Conservation (phyloP, 2,113 vertebrate species). For the Lagopus muta region DNA sequence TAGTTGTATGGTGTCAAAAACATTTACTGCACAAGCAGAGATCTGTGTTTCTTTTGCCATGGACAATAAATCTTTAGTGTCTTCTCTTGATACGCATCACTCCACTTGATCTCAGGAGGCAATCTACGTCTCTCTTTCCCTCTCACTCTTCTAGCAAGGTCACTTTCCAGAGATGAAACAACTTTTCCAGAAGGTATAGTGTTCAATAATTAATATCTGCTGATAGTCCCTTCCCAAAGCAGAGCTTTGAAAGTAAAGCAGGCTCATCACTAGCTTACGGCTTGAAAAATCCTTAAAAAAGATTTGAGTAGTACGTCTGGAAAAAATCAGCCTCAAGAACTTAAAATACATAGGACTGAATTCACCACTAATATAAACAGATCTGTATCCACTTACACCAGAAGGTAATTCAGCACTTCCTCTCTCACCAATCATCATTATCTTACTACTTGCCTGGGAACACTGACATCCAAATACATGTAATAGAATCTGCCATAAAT, state of each 20-base stretch:
- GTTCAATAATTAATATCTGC: slow-evolving; percentile 63
- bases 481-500: accelerated
- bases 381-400: not conserved
- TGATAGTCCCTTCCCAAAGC: slow-evolving; percentile 34
- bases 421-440: accelerated
- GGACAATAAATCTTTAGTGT: slow-evolving; percentile 87
- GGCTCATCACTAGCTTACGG: not conserved
- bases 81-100: slow-evolving; percentile 79
- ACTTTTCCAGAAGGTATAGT: slow-evolving; percentile 55
- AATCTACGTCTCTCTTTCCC: slow-evolving; percentile 57
- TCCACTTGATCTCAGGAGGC: slow-evolving; percentile 80
- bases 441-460: not conserved
- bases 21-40: slow-evolving; percentile 76
- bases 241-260: slow-evolving; percentile 6
- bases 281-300: not conserved
- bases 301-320: not conserved
- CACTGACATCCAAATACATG: too few species aligned
- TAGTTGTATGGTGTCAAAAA: slow-evolving; percentile 76
- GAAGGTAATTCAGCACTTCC: not conserved
- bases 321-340: not conserved
- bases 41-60: slow-evolving; percentile 85
- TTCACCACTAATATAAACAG: not conserved
- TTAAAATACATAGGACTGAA: accelerated
- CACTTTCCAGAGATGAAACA: slow-evolving; percentile 74
- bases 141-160: slow-evolving; percentile 79